Conservation (phyloP, 2,113 vertebrate species). For the Nycticryphes semicollaris region DNA sequence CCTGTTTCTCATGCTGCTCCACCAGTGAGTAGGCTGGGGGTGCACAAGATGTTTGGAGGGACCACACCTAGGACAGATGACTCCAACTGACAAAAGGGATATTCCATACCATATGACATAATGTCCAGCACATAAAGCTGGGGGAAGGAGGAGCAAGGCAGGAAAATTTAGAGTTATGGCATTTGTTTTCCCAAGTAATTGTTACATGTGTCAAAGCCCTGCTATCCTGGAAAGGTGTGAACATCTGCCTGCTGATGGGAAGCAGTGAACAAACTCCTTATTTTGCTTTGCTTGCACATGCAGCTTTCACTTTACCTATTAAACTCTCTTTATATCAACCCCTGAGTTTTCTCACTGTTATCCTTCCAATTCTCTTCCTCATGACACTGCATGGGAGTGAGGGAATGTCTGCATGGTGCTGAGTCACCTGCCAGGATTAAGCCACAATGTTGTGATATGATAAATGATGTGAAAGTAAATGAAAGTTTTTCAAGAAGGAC, state of each 20-base stretch:
- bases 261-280: not conserved
- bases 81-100: not conserved
- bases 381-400: accelerated
- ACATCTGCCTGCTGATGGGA: not conserved
- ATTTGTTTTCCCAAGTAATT: not conserved
- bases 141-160: not conserved
- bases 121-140: not conserved
- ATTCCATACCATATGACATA: not conserved
- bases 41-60: not conserved
- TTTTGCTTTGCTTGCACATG: not conserved
- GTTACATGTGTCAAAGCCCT: accelerated
- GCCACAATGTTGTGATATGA: not conserved
- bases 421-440: not conserved
- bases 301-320: not conserved
- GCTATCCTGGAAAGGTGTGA: not conserved
- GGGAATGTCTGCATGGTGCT: not conserved
- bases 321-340: not conserved
- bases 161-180: not conserved
- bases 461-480: not conserved
- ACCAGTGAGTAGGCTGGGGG: accelerated
- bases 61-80: not conserved
- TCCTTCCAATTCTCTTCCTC: not conserved
- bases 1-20: not conserved
- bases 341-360: not conserved
- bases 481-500: not conserved